Conservation (phyloP, 2,113 vertebrate species). For the Phylloscopus trochilus region DNA sequence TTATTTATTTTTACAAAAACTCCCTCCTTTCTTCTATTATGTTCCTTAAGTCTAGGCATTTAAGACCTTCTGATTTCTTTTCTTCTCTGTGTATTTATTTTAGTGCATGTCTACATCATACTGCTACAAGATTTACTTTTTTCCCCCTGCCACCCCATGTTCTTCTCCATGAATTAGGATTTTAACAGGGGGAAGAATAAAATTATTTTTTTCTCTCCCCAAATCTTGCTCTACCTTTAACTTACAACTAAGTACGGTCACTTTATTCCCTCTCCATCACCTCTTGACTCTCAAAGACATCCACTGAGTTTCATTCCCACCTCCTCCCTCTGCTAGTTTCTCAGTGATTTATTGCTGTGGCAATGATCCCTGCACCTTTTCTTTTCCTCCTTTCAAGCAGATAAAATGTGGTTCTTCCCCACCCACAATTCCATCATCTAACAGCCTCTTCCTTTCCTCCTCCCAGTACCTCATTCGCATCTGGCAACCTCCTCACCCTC, state of each 20-base stretch:
- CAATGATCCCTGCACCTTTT: background rate
- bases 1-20: slow-evolving; percentile 25
- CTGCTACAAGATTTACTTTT: background rate
- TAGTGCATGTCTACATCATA: background rate
- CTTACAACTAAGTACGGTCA: background rate
- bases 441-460: background rate
- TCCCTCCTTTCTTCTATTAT: background rate
- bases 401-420: slow-evolving; percentile 3
- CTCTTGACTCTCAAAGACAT: background rate
- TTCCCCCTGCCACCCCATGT: fast-evolving
- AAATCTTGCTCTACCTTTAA: background rate
- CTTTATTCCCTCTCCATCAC: background rate
- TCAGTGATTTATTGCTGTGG: background rate
- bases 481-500: background rate
- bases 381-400: background rate
- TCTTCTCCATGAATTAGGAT: background rate
- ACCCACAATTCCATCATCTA: background rate
- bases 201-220: background rate
- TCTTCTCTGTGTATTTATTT: background rate
- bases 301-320: background rate
- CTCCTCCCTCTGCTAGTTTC: background rate
- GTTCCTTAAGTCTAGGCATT: background rate
- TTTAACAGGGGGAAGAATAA: background rate
- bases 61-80: background rate
- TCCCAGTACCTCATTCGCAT: background rate